Percentiles rank a stretch among this genome's conserved stretches.
These are phyloP conservation scores for Lycaena phlaeas DNA, from an alignment of 2,888 invertebrate species.

Conservation along the genomic window DNA sequence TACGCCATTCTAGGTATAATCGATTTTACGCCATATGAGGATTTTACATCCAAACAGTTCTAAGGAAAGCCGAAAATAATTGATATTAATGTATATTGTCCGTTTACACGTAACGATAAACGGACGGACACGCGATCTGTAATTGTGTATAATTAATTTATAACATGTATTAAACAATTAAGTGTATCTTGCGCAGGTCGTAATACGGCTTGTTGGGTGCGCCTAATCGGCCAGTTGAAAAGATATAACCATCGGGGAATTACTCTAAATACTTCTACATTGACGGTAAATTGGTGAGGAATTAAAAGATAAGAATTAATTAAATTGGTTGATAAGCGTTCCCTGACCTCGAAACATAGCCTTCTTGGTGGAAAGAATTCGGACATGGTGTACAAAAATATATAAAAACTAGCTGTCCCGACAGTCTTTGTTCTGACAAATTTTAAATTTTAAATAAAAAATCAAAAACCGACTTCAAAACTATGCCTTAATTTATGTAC, in stretches of 20 bases:
- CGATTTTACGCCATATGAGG: constrained; percentile 4
- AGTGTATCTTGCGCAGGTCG: constrained; percentile 56
- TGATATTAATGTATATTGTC: constrained; percentile 38
- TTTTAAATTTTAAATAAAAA: too few relatives aligned
- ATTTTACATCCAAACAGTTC: constrained; percentile 16
- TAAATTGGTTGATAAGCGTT: too few relatives aligned
- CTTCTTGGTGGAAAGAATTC: too few relatives aligned
- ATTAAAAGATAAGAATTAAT: too few relatives aligned
- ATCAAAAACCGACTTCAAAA: too few relatives aligned
- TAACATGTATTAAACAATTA: constrained; percentile 72
- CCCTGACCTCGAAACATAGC: too few relatives aligned
- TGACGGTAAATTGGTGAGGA: too few relatives aligned
- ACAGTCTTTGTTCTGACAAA: too few relatives aligned
- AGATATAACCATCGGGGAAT: not conserved
- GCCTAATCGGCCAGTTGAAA: constrained; percentile 37
- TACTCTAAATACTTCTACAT: not conserved
- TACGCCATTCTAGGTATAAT: too few relatives aligned
- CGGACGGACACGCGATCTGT: constrained; percentile 53
- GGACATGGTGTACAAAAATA: too few relatives aligned
- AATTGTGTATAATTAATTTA: constrained; percentile 70
- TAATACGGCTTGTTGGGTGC: constrained; percentile 47
- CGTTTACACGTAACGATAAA: constrained; percentile 39
- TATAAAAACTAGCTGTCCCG: too few relatives aligned
- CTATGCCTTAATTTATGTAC: too few relatives aligned
- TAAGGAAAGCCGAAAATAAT: constrained; percentile 32